Base-by-base conservation (phyloP, 2,888 invertebrate species). In the Ophioninae sp. region DNA sequence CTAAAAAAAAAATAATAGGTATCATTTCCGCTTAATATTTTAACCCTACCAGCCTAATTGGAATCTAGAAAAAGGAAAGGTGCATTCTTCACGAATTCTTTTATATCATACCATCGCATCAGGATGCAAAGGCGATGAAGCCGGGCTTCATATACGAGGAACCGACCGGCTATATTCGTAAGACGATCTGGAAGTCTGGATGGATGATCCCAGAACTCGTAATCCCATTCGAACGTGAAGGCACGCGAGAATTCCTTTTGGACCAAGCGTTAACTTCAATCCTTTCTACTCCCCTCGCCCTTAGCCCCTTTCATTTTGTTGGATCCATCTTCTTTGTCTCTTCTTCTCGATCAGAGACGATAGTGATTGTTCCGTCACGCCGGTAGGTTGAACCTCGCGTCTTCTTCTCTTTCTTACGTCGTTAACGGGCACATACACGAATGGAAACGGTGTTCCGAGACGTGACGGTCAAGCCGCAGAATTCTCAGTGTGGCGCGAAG, bases 301-400 rank as follows among this genome's bases (percentile, higher is more conserved):
- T 37, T 30, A 30, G 30, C 2, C 69, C 13, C 59, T 44, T 20
- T 23, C 44, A 69, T 79, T 82, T 56, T 44, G 76, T 59, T 77
- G 44, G 82, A 79, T 82, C 73, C 30, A 50, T 61, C 77, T 77
- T 82, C 44, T 75, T 67, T 62, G 41, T 62, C 57, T 59, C 62
- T 56, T 73, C 72, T 81, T 75, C 78, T 79, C 37, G 75, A 82
- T 84, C 78, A 79, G 84, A 79, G 79, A 82, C 79, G 84, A 75
- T 83, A 75, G 70, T 65, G 79, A 79, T 79, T 79, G 73, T 74
- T 44, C 74, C 30, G 74, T 59, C 83, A 65, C 74, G 56, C 81
- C 83, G 74, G 81, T 78, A 81, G 81, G 78, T 83, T 74, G 74
- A 56, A 70, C 65, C 30, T 81, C 59, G 72, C 65, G 13, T 50